Conservation (phyloP, 2,797 vertebrate genomes). For the Jordanella pulchra region DNA sequence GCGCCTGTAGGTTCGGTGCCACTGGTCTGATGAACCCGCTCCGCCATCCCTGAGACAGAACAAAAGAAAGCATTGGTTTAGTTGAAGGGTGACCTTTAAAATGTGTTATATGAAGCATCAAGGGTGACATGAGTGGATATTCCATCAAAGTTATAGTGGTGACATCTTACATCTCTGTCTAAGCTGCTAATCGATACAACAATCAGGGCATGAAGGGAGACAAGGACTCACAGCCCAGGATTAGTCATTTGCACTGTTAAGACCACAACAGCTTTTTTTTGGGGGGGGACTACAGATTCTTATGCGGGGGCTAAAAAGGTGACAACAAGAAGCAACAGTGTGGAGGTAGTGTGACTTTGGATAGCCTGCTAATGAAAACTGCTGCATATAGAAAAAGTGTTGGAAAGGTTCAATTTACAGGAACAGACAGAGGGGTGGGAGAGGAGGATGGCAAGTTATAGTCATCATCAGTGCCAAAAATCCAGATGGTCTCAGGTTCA, state of each 20-base stretch:
- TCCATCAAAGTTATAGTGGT: slow-evolving; percentile 32
- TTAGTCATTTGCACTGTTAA: slow-evolving; percentile 35
- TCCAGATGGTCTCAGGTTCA: slow-evolving; percentile 47
- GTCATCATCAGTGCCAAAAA: slow-evolving; percentile 45
- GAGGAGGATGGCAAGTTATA: slow-evolving; percentile 35
- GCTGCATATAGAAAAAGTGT: slow-evolving; percentile 67
- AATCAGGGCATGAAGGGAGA: slow-evolving; percentile 34
- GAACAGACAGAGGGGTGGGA: slow-evolving; percentile 42
- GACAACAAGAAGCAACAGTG: slow-evolving; percentile 62
- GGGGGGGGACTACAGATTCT: slow-evolving; percentile 49
- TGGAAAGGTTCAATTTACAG: slow-evolving; percentile 59
- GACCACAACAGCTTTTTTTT: slow-evolving; percentile 46
- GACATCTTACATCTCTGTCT: slow-evolving; percentile 45
- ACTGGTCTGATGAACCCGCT: slow-evolving; percentile 82
- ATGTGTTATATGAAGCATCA: slow-evolving; percentile 21
- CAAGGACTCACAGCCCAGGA: slow-evolving; percentile 38
- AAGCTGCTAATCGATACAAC: slow-evolving; percentile 55
- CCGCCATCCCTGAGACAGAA: slow-evolving; percentile 74
- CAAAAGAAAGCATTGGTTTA: slow-evolving; percentile 14
- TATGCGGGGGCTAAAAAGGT: slow-evolving; percentile 59
- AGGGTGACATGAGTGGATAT: slow-evolving; percentile 23
- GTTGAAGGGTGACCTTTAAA: slow-evolving; percentile 62
- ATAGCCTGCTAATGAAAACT: slow-evolving; percentile 59
- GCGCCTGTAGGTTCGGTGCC: slow-evolving; percentile 85
- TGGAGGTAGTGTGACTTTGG: slow-evolving; percentile 68